Evolutionary conservation across 2,888 invertebrate genomes (phyloP).

Genomic region (Oasisia sp.): DNA sequence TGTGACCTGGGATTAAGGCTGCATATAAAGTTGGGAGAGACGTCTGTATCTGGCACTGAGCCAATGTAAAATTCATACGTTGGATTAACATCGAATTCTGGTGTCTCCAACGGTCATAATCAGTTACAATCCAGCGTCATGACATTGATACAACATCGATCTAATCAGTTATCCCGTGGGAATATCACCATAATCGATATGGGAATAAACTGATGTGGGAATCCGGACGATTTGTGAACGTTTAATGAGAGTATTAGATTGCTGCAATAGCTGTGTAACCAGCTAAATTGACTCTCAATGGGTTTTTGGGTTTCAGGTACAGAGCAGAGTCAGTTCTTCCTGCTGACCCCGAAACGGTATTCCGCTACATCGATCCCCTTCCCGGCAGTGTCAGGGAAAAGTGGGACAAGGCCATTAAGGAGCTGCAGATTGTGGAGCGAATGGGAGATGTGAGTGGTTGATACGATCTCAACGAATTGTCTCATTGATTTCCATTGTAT

Average conservation of each 20-base stretch:
- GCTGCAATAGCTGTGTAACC: background rate
- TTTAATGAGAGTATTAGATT: background rate
- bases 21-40: background rate
- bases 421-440: slow-evolving; percentile 13
- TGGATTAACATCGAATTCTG: background rate
- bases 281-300: background rate
- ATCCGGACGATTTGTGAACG: background rate
- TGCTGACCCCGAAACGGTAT: slow-evolving; percentile 21
- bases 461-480: background rate
- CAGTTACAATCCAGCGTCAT: background rate
- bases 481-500: background rate
- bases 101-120: background rate
- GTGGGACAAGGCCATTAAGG: slow-evolving; percentile 25
- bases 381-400: slow-evolving; percentile 13
- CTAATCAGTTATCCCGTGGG: background rate
- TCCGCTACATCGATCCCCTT: slow-evolving; percentile 22
- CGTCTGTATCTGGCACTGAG: background rate
- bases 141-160: background rate
- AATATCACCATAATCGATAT: background rate
- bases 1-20: background rate
- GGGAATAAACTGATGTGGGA: background rate
- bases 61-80: background rate
- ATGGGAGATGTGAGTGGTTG: background rate
- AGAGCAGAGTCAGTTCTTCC: slow-evolving; percentile 12
- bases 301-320: background rate